phyloP scores from a whole-genome alignment of 1,140 invertebrate genomes.

The Drosophila rhopaloa region DNA sequence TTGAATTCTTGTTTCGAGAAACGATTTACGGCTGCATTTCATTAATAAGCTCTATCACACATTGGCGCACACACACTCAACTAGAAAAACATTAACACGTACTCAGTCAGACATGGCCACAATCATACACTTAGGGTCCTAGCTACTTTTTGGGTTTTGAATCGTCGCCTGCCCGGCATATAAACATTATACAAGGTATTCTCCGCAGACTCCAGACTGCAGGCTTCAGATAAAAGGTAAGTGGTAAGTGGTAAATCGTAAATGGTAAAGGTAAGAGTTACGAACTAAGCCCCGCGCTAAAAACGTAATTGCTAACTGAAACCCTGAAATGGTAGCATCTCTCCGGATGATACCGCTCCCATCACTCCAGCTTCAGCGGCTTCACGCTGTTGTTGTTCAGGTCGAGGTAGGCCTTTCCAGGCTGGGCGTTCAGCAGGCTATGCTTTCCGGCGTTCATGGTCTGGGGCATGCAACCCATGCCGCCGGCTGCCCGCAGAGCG shows the following conservation, averaged over 20 bases:
- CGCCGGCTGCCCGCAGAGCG: slow-evolving; percentile 70
- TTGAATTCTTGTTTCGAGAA: slow-evolving; percentile 51
- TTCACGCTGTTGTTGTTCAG: slow-evolving; percentile 80
- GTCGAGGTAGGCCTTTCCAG: slow-evolving; percentile 68
- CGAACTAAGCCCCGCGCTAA: slow-evolving; percentile 68
- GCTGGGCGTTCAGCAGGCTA: slow-evolving; percentile 19
- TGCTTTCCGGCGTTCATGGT: slow-evolving; percentile 34
- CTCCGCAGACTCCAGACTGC: slow-evolving; percentile 4
- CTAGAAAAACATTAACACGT: slow-evolving; percentile 52
- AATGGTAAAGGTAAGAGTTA: slow-evolving; percentile 15
- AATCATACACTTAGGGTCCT: slow-evolving; percentile 63
- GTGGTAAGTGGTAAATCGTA: background rate
- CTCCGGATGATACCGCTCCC: slow-evolving; percentile 12
- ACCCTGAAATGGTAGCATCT: background rate
- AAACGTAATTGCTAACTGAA: slow-evolving; percentile 42
- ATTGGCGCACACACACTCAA: slow-evolving; percentile 18
- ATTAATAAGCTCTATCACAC: slow-evolving; percentile 52
- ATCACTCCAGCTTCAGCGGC: slow-evolving; percentile 70
- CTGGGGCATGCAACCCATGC: slow-evolving; percentile 75
- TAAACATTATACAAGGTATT: slow-evolving; percentile 68
- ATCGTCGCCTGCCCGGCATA: slow-evolving; percentile 75
- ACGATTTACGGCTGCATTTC: slow-evolving; percentile 60
- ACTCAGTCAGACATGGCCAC: slow-evolving; percentile 41
- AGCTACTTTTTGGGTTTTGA: slow-evolving; percentile 67
- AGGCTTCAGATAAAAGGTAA: background rate